Evolutionary conservation across 2,113 vertebrate genomes (phyloP).

Genomic region (Gavialis gangeticus): DNA sequence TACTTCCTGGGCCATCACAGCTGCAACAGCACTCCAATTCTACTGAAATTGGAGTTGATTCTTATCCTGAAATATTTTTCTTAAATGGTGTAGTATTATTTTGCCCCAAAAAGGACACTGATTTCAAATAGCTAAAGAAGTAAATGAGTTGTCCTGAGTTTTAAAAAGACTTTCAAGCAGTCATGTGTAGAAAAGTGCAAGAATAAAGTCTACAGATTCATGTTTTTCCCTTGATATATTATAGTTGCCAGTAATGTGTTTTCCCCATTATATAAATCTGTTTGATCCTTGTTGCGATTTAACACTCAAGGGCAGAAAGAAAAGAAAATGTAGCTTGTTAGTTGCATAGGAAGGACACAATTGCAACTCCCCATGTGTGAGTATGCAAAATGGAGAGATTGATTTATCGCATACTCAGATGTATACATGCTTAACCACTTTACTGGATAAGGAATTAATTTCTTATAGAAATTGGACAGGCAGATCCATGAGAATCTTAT

Average conservation of each 20-base stretch:
- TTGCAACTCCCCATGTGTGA: not conserved
- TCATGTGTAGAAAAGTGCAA: not conserved
- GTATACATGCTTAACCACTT: not conserved
- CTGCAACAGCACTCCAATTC: too few relatives aligned
- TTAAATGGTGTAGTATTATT: conserved; percentile 2
- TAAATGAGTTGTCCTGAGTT: not conserved
- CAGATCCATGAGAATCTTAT: not conserved
- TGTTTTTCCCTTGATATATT: not conserved
- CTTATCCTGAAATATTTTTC: conserved; percentile 14
- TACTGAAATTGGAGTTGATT: conserved; percentile 23
- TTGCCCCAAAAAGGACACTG: not conserved
- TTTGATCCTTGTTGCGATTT: conserved; percentile 10
- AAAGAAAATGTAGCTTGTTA: not conserved
- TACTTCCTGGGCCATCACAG: too few relatives aligned
- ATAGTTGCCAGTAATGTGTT: conserved; percentile 22
- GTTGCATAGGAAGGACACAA: not conserved
- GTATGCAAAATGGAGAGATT: not conserved
- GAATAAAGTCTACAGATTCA: not conserved
- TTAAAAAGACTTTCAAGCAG: not conserved
- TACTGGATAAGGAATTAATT: not conserved
- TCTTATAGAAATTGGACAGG: not conserved
- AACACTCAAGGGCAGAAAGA: not conserved
- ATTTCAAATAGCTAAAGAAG: conserved; percentile 47
- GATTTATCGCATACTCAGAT: not conserved
- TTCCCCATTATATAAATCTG: not conserved